Evolutionary conservation across 2,888 invertebrate genomes (phyloP).

Genomic region (Drepana falcataria): DNA sequence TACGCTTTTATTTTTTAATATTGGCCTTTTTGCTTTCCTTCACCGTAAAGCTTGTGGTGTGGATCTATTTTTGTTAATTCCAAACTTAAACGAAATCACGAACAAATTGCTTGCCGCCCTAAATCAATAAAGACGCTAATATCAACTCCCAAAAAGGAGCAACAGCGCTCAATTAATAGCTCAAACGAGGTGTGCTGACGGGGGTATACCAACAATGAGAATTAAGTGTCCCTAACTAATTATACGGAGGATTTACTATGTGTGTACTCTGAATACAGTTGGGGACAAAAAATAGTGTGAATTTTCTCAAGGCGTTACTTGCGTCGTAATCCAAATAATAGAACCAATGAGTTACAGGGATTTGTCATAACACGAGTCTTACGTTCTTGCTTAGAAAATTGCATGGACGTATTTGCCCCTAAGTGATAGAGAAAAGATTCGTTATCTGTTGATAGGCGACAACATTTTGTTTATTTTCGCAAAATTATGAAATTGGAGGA

Average conservation of each 20-base stretch:
- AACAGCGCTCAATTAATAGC: constrained; percentile 57
- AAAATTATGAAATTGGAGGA: too few species aligned
- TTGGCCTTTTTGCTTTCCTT: background rate
- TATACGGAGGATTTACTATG: constrained; percentile 40
- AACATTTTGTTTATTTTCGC: too few species aligned
- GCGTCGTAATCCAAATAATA: too few species aligned
- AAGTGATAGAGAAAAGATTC: too few species aligned
- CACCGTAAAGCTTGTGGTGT: background rate
- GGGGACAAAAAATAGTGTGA: constrained; percentile 13
- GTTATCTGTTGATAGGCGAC: too few species aligned
- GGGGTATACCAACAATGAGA: background rate
- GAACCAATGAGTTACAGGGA: too few species aligned
- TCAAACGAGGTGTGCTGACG: constrained; percentile 40
- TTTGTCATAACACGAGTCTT: too few species aligned
- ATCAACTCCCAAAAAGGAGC: constrained; percentile 45
- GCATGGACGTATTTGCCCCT: too few species aligned
- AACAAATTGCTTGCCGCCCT: background rate
- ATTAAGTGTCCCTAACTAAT: background rate
- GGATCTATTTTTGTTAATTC: constrained; percentile 18
- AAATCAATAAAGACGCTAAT: constrained; percentile 15
- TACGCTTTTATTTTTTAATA: too few species aligned
- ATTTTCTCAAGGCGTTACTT: background rate
- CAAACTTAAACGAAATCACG: constrained; percentile 14
- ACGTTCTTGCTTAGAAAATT: too few species aligned
- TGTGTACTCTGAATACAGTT: constrained; percentile 26